These are phyloP conservation scores for Labrus mixtus DNA, from an alignment of 2,113 vertebrate genomes.

Conservation along the genomic window DNA sequence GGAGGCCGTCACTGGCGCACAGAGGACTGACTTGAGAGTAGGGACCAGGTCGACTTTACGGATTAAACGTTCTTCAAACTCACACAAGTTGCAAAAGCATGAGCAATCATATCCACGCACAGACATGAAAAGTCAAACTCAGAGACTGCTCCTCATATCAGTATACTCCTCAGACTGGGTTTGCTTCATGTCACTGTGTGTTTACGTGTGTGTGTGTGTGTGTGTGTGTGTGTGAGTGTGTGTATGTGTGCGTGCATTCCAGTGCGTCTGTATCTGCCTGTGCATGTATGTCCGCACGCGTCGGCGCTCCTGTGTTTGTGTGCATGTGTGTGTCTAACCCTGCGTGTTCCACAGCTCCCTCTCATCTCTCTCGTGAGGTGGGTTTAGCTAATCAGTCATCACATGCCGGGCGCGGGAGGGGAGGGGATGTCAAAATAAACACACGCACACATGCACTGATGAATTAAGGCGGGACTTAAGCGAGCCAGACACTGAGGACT, in stretches of 20 bases:
- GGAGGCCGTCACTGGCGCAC: constrained; percentile 37
- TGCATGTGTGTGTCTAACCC: constrained; percentile 52
- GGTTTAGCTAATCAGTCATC: constrained; percentile 71
- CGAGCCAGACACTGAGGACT: constrained; percentile 31
- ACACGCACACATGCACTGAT: constrained; percentile 37
- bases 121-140: constrained; percentile 69
- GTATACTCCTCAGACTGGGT: constrained; percentile 67
- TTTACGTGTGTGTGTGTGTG: constrained; percentile 28
- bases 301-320: constrained; percentile 54
- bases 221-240: constrained; percentile 30
- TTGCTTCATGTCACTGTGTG: constrained; percentile 66
- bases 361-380: constrained; percentile 62
- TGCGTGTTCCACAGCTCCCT: constrained; percentile 44
- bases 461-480: constrained; percentile 59
- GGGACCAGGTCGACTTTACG: constrained; percentile 52
- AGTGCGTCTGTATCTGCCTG: constrained; percentile 35
- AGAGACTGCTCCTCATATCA: constrained; percentile 69
- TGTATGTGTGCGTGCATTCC: constrained; percentile 16
- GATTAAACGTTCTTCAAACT: constrained; percentile 46
- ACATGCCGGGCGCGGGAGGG: constrained; percentile 32
- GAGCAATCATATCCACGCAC: constrained; percentile 70
- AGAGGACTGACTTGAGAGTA: constrained; percentile 61
- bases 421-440: constrained; percentile 73
- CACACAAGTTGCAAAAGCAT: constrained; percentile 70
- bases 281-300: constrained; percentile 72